Evolutionary conservation across 2,888 invertebrate genomes (phyloP).

Genomic region (Muschampia plurimacula): DNA sequence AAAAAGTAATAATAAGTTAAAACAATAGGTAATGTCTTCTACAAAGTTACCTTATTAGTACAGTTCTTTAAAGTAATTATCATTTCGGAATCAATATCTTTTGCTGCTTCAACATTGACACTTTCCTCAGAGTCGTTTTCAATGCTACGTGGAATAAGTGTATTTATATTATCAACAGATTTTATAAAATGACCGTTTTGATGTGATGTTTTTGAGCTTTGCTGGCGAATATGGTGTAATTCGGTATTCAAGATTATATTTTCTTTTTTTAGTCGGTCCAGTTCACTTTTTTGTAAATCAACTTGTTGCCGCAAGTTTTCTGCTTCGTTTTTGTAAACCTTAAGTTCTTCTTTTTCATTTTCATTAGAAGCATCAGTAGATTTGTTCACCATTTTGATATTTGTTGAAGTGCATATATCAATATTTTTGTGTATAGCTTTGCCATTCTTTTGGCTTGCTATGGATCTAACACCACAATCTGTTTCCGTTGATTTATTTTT

Average conservation of each 20-base stretch:
- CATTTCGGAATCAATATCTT: constrained; percentile 73
- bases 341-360: constrained; percentile 48
- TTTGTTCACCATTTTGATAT: constrained; percentile 53
- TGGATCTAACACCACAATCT: constrained; percentile 21
- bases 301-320: constrained; percentile 58
- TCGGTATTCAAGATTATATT: constrained; percentile 63
- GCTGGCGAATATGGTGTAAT: constrained; percentile 59
- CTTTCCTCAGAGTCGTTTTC: constrained; percentile 55
- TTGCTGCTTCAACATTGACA: constrained; percentile 43
- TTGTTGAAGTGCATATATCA: constrained; percentile 54
- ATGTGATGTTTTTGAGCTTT: constrained; percentile 29
- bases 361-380: constrained; percentile 52
- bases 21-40: too few relatives aligned
- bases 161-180: constrained; percentile 44
- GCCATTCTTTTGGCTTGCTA: constrained; percentile 24
- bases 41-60: constrained; percentile 51
- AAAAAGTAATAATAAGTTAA: too few relatives aligned
- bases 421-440: constrained; percentile 47
- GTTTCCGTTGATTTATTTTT: constrained; percentile 44
- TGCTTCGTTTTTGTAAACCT: constrained; percentile 54
- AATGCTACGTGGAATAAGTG: constrained; percentile 56
- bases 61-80: constrained; percentile 77
- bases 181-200: constrained; percentile 39
- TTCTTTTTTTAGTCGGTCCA: constrained; percentile 62
- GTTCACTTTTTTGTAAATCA: constrained; percentile 59